Evolutionary conservation across 2,113 vertebrate species (phyloP).

Genomic region (Heloderma charlesbogerti): DNA sequence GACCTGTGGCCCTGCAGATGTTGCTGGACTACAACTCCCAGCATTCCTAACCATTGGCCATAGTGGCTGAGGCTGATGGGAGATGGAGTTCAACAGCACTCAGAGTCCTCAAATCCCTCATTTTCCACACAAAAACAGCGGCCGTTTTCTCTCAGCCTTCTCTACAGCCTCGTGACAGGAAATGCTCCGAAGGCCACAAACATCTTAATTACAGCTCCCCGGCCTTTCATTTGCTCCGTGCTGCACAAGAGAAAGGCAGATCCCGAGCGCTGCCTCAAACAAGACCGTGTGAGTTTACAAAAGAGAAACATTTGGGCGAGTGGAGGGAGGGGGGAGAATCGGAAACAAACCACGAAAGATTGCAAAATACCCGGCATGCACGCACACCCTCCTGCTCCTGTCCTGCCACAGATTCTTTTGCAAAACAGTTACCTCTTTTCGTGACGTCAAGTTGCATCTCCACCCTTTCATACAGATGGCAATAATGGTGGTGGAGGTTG

Average conservation of each 20-base stretch:
- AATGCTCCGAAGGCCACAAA: conserved; percentile 66
- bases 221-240: background rate
- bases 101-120: background rate
- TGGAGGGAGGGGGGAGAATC: conserved; percentile 2
- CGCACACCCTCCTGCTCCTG: background rate
- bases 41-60: too few relatives aligned
- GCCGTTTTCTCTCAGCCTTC: background rate
- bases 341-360: background rate
- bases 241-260: conserved; percentile 14
- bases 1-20: too few relatives aligned
- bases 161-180: conserved; percentile 46
- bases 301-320: background rate
- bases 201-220: conserved; percentile 39
- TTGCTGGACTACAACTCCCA: too few relatives aligned
- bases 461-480: conserved; percentile 87
- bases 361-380: background rate
- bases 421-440: conserved; percentile 78
- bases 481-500: conserved; percentile 95
- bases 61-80: too few relatives aligned
- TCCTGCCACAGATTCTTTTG: too few relatives aligned
- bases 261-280: background rate
- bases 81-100: background rate
- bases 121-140: background rate
- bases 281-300: background rate
- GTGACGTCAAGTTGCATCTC: conserved; percentile 86